Evolutionary conservation across 2,888 invertebrate genomes (phyloP).

Genomic region (Scrobipalpa costella): DNA sequence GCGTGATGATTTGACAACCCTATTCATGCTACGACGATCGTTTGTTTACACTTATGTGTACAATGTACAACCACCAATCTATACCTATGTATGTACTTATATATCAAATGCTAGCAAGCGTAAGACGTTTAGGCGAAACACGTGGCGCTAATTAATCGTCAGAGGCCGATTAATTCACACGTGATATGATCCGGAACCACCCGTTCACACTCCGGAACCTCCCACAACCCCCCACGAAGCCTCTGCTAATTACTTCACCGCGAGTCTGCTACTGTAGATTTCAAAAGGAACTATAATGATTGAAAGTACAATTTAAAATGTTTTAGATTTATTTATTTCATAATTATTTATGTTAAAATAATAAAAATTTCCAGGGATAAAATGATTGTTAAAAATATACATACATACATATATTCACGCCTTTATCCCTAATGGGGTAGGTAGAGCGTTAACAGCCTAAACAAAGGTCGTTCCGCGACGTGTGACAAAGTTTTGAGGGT

Average conservation of each 20-base stretch:
- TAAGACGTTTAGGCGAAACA: conserved; percentile 52
- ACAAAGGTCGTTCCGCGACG: no score
- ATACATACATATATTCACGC: no score
- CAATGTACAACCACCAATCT: neutral
- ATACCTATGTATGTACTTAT: conserved; percentile 7
- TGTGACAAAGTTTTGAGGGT: no score
- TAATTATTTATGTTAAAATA: no score
- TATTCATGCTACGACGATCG: no score
- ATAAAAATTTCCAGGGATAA: no score
- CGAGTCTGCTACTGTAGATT: conserved; percentile 59
- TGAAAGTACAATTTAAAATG: neutral
- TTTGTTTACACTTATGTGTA: neutral
- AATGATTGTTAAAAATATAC: no score
- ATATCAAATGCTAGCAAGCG: conserved; percentile 46
- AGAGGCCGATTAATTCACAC: conserved; percentile 74
- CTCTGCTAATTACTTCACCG: conserved; percentile 63
- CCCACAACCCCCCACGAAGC: conserved; percentile 38
- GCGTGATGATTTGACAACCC: no score
- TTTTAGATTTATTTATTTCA: no score
- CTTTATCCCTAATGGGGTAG: no score
- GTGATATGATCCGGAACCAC: conserved; percentile 71
- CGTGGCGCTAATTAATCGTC: conserved; percentile 76
- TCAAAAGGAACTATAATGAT: conserved; percentile 31
- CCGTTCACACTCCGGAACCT: conserved; percentile 39
- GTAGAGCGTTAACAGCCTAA: no score